These are phyloP conservation scores for Anguilla pacifica DNA, from an alignment of 2,797 vertebrate species.

Conservation along the genomic window DNA sequence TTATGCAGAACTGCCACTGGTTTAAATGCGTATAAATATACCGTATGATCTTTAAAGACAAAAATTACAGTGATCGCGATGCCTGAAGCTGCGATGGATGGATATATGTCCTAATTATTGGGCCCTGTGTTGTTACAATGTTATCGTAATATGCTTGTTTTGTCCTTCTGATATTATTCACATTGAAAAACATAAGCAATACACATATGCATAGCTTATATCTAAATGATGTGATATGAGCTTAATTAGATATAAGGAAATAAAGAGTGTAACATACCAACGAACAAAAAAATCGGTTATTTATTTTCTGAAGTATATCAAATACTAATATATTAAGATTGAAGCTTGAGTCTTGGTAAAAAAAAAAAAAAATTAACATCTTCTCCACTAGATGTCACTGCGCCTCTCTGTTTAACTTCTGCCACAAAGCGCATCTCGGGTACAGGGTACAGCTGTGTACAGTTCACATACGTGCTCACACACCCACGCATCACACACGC, in stretches of 20 bases:
- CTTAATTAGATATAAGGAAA: background rate
- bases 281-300: background rate
- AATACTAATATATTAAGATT: background rate
- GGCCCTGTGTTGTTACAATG: background rate
- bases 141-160: background rate
- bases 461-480: background rate
- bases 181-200: background rate
- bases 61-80: background rate
- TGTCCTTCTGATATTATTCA: background rate
- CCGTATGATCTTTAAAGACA: background rate
- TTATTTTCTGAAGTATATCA: background rate
- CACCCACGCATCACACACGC: background rate
- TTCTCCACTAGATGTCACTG: slow-evolving; percentile 30
- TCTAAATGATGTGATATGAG: background rate
- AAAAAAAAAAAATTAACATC: background rate
- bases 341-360: background rate
- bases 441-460: background rate
- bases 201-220: background rate
- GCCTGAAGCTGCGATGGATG: background rate
- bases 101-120: background rate
- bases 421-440: background rate
- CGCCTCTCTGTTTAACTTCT: background rate
- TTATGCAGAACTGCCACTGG: background rate
- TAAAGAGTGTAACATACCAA: too few relatives aligned
- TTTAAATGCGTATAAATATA: background rate